A percentile compares a stretch with the other conserved stretches of the same genome.
These are phyloP conservation scores for Casuarius casuarius DNA, from an alignment of 2,113 vertebrate genomes.

Conservation along the genomic window DNA sequence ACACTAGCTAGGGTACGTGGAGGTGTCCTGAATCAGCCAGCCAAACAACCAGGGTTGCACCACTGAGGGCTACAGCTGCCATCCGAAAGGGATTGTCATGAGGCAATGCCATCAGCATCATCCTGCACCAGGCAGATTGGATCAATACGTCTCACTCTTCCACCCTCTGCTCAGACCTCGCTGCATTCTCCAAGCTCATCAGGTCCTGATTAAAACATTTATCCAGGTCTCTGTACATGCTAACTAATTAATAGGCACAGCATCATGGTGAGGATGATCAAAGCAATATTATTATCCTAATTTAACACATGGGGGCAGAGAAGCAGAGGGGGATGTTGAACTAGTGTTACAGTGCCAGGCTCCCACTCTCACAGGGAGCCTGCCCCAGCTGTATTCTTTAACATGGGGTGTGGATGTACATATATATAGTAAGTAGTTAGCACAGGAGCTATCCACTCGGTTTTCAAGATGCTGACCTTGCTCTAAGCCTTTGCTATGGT, in stretches of 20 bases:
- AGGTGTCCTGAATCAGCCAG: rapidly evolving
- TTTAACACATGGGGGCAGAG: slow-evolving; percentile 33
- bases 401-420: not conserved
- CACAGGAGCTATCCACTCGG: not conserved
- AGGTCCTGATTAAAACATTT: slow-evolving; percentile 36
- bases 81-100: rapidly evolving
- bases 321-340: not conserved
- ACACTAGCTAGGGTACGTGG: not conserved
- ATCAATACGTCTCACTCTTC: not conserved
- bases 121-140: not conserved
- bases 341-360: not conserved
- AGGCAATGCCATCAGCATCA: not conserved
- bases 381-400: not conserved
- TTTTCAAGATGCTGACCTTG: not conserved
- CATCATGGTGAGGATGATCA: slow-evolving; percentile 15
- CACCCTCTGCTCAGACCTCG: not conserved
- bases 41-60: not conserved
- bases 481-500: not conserved
- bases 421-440: not conserved
- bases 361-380: not conserved
- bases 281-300: slow-evolving; percentile 40
- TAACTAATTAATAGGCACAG: slow-evolving; percentile 37
- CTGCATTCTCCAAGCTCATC: slow-evolving; percentile 11
- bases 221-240: not conserved
- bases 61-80: not conserved